Base-by-base conservation (phyloP, 2,888 invertebrate genomes). In the Nephrotoma guestfalica region DNA sequence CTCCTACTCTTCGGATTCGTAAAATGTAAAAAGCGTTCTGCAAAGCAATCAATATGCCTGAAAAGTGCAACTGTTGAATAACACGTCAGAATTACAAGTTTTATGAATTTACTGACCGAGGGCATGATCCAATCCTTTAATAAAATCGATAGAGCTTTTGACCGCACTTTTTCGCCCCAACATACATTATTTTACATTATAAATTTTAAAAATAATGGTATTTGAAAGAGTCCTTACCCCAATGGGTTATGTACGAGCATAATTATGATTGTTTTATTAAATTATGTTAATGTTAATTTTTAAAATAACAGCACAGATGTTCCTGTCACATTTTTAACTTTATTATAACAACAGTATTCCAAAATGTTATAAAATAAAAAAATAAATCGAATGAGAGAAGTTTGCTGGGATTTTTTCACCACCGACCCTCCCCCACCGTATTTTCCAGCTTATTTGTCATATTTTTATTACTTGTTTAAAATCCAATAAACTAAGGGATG, bases 391-490 rank as follows among this genome's bases (percentile, higher is more conserved):
- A 71, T 30, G 30, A 71, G 18, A 71, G 30, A 71, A 30, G 30
- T 71, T 30, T n/a, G 51, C 11, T 30, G 9, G 30, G 71, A 71
- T 71, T 71, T 71, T 71, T 30, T 13, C 71, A 2, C 71, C 30
- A 30, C 13, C 30, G 9, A 71, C 4, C 6, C 30, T 6, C 15
- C 15, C 15, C 30, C 30, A 30, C 30, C n/a, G 13, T 30, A 30
- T 71, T 71, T 71, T 51, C 51, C 30, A 71, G 71, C 71, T 71
- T 71, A 71, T 71, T 71, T 71, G 71, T 71, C 71, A 71, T 71
- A 71, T 71, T 84, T 84, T 84, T 84, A 84, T 84, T 84, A 84
- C 84, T 84, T 84, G 84, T 84, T 84, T 84, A 84, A 84, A 84
- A 41, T 84, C 84, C 41, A 84, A 84, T 84, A 84, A 84, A 84